A percentile compares a stretch with the other conserved stretches of the same genome.
Conservation (phyloP, 1,140 invertebrate species). For the Neuroterus valhalla region DNA sequence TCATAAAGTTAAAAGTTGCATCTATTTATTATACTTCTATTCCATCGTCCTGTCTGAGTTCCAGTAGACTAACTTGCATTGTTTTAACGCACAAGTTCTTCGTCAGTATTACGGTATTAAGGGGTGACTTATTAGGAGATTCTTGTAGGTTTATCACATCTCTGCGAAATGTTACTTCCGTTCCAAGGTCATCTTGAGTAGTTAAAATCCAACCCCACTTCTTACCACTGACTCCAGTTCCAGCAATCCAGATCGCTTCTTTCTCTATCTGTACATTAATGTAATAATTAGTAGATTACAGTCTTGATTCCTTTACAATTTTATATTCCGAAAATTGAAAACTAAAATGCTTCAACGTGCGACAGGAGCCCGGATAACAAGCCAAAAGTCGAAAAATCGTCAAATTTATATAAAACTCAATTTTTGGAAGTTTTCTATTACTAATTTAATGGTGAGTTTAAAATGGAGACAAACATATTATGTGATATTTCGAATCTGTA, state of each 20-base stretch:
- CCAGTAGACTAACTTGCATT: conserved; percentile 56
- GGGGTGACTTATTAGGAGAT: conserved; percentile 37
- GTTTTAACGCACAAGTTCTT: conserved; percentile 49
- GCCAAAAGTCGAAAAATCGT: too few relatives aligned
- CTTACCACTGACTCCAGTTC: conserved; percentile 45
- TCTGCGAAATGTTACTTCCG: conserved; percentile 58
- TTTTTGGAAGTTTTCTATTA: too few relatives aligned
- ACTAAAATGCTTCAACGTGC: too few relatives aligned
- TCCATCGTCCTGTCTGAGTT: conserved; percentile 51
- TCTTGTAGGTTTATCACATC: conserved; percentile 60
- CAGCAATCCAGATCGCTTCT: conserved; percentile 61
- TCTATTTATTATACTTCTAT: conserved; percentile 46
- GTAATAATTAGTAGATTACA: conserved; percentile 32
- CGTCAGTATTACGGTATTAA: conserved; percentile 57
- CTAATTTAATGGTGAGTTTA: too few relatives aligned
- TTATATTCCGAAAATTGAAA: too few relatives aligned
- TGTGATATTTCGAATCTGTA: too few relatives aligned
- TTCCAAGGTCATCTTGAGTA: conserved; percentile 48
- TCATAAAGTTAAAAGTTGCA: neutral
- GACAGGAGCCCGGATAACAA: too few relatives aligned
- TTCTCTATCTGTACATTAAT: conserved; percentile 50
- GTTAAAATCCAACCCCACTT: conserved; percentile 65
- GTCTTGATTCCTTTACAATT: too few relatives aligned
- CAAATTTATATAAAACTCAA: too few relatives aligned
- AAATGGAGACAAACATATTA: too few relatives aligned